These are phyloP conservation scores for Chelonus formosanus DNA, from an alignment of 2,888 invertebrate genomes.

Conservation along the genomic window DNA sequence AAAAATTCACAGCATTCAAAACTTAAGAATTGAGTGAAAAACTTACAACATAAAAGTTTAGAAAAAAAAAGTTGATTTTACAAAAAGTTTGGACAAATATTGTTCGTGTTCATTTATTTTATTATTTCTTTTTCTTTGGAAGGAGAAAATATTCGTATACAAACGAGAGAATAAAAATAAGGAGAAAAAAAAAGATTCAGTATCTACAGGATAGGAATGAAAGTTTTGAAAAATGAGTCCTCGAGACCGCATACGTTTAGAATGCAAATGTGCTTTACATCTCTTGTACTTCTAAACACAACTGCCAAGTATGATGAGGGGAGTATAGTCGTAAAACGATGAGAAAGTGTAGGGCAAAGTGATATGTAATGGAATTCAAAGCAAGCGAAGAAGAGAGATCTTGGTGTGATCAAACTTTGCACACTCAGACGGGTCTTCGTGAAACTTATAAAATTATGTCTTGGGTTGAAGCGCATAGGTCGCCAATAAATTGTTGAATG, in stretches of 20 bases:
- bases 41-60: too few relatives aligned
- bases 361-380: constrained; percentile 33
- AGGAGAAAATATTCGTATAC: constrained; percentile 2
- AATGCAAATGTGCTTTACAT: constrained; percentile 44
- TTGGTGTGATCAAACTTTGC: constrained; percentile 31
- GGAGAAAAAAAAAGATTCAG: constrained; percentile 1
- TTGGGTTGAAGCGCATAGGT: constrained; percentile 20
- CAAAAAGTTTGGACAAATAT: constrained; percentile 1
- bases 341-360: neutral
- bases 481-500: constrained; percentile 21
- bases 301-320: constrained; percentile 25
- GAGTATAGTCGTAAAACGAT: constrained; percentile 1
- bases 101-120: constrained; percentile 2
- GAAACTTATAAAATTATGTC: constrained; percentile 31
- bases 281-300: constrained; percentile 41
- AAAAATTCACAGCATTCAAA: too few relatives aligned
- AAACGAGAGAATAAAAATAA: neutral
- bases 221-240: constrained; percentile 38
- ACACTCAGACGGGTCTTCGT: constrained; percentile 13
- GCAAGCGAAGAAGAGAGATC: constrained; percentile 18
- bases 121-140: neutral
- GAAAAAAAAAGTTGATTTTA: too few relatives aligned
- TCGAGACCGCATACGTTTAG: constrained; percentile 45
- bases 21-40: too few relatives aligned
- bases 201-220: constrained; percentile 21